These are phyloP conservation scores for Numenius arquata DNA, from an alignment of 2,113 vertebrate genomes.

Conservation along the genomic window DNA sequence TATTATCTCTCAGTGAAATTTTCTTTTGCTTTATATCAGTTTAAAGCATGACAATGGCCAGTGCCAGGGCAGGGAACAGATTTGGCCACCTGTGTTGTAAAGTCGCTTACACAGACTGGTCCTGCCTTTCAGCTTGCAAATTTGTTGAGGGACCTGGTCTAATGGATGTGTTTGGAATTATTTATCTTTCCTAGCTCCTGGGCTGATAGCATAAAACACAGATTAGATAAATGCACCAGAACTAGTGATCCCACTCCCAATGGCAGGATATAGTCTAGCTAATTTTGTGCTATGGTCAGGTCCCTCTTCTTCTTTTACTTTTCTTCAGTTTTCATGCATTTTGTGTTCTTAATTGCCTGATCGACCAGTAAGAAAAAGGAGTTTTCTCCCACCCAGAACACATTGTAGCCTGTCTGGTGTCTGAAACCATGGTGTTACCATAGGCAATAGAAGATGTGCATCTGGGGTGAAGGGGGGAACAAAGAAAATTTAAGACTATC, in stretches of 20 bases:
- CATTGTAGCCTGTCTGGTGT: not conserved
- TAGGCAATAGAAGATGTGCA: not conserved
- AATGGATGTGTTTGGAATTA: not conserved
- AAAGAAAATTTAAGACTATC: not conserved
- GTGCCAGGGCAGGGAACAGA: not conserved
- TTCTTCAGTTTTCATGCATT: not conserved
- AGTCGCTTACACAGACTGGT: not conserved
- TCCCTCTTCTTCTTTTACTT: not conserved
- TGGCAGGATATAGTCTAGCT: not conserved
- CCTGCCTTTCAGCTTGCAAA: not conserved
- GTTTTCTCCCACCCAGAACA: not conserved
- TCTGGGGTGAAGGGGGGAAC: not conserved
- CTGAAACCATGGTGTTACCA: not conserved
- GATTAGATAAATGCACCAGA: not conserved
- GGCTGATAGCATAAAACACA: not conserved
- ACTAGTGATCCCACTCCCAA: not conserved
- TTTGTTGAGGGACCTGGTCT: not conserved
- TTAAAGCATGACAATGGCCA: not conserved
- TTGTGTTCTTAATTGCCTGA: not conserved
- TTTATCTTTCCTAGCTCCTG: not conserved
- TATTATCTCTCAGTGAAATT: not conserved
- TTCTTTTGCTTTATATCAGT: not conserved
- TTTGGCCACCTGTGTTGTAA: not conserved
- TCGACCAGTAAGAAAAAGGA: not conserved
- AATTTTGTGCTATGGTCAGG: not conserved